These are phyloP conservation scores for Heliconius hewitsoni DNA, from an alignment of 1,140 invertebrate genomes.

Conservation along the genomic window DNA sequence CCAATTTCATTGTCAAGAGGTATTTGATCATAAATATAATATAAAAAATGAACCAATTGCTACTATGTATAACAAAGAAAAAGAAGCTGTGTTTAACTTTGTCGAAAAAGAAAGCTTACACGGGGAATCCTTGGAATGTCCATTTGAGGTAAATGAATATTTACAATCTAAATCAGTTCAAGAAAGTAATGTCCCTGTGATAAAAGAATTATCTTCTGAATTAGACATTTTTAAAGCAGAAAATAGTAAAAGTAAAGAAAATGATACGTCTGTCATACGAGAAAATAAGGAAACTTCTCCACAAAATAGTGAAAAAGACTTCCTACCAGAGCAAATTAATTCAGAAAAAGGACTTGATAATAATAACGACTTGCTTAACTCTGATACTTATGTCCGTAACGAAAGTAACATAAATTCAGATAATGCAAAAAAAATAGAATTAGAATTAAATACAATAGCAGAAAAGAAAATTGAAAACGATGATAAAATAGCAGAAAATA, in stretches of 20 bases:
- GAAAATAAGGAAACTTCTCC: not conserved
- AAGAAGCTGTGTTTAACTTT: not conserved
- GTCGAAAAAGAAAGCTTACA: not conserved
- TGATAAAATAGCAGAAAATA: not conserved
- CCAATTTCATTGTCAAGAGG: not conserved
- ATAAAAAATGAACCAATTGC: not conserved
- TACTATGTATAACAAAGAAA: not conserved
- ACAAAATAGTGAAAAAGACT: not conserved
- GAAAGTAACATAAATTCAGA: not conserved
- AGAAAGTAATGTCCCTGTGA: conserved; percentile 21
- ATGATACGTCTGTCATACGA: not conserved
- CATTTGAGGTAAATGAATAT: not conserved
- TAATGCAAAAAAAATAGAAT: not conserved
- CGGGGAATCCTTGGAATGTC: not conserved
- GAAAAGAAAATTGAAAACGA: conserved; percentile 2
- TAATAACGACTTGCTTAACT: not conserved
- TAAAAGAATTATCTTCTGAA: conserved; percentile 2
- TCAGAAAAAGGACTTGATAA: not conserved
- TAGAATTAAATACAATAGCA: not conserved
- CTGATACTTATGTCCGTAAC: not conserved
- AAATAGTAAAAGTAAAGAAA: not conserved
- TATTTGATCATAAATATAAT: conserved; percentile 6
- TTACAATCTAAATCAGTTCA: not conserved
- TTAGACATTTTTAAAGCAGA: not conserved
- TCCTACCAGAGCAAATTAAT: not conserved